Percentiles rank a stretch among this genome's conserved stretches.
Conservation (phyloP, 2,888 invertebrate species). For the Neria commutata region DNA sequence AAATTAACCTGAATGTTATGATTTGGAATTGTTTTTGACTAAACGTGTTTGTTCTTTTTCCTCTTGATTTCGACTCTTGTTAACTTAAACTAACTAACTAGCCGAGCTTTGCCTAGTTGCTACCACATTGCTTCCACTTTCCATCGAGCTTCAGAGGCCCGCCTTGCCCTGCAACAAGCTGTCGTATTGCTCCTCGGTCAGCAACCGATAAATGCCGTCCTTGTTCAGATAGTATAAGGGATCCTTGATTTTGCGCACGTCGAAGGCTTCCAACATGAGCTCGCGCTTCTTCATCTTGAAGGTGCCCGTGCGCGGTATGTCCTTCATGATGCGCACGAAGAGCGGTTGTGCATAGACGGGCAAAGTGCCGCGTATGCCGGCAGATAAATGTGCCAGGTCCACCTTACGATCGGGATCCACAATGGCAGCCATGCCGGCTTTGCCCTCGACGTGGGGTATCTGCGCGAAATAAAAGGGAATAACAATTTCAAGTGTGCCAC, state of each 20-base stretch:
- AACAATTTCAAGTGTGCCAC: conserved; percentile 1
- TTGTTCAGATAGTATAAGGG: conserved; percentile 73
- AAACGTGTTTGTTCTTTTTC: neutral
- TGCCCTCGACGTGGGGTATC: conserved; percentile 82
- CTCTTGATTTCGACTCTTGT: neutral
- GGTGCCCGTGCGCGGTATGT: conserved; percentile 84
- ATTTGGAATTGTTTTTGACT: no score
- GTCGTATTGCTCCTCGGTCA: conserved; percentile 64
- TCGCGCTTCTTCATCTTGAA: conserved; percentile 92
- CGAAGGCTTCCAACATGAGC: conserved; percentile 83
- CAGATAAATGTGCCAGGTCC: conserved; percentile 67
- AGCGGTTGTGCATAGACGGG: conserved; percentile 89
- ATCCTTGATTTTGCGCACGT: conserved; percentile 75
- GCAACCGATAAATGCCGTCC: conserved; percentile 63
- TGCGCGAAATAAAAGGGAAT: conserved; percentile 49
- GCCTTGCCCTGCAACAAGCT: conserved; percentile 64
- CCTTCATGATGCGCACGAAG: conserved; percentile 79
- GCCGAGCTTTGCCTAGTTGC: neutral
- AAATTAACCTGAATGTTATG: no score
- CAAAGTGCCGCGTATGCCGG: conserved; percentile 73
- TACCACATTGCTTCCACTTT: neutral
- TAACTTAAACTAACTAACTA: neutral
- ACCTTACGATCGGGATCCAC: conserved; percentile 71
- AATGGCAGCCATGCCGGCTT: conserved; percentile 93
- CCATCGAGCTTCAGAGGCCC: conserved; percentile 64